Base-by-base conservation (phyloP, 2,888 invertebrate genomes). In the Cetonia aurata region DNA sequence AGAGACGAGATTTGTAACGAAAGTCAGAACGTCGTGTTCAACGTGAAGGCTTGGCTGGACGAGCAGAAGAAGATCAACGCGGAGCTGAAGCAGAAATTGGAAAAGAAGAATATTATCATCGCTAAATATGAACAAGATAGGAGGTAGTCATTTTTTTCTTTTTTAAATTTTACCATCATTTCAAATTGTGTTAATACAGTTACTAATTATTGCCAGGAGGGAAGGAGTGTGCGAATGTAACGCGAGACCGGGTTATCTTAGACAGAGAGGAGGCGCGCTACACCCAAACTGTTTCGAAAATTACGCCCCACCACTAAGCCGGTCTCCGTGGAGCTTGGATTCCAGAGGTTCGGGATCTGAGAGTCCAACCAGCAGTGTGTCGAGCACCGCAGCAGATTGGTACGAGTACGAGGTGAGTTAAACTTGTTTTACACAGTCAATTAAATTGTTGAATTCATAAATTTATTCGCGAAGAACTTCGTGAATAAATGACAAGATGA, bases 61-160 rank as follows among this genome's bases (percentile, higher is more conserved):
- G 83, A 85, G 72, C 85, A 85, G 74, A 79, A 79, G 69, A 78
- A 76, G 69, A 83, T 84, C 33, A 84, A 83, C 73, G 74, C 78
- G 13, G 75, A 80, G 48, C 67, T 80, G 41, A 74, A 72, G 60
- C 71, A 75, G 41, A 76, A 76, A 42, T 60, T 79, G 48, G 46
- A 76, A 65, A 77, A 79, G 59, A 80, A 83, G 72, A 78, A 78
- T 68, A 69, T 75, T 19, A 74, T 77, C 6, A 82, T 83, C 65
- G 71, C 76, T 12, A 79, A 77, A 71, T 75, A 81, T 53, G 79
- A 78, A 65, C 74, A 77, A 25, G 79, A 80, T 71, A 78, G 78
- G 10, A 65, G 31, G 69, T 70, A 65, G 9, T 15, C n/a, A n/a
- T n/a, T n/a, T n/a, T n/a, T n/a, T 1, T 55, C 10, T 55, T 33